Conservation (phyloP, 2,113 vertebrate genomes). For the Sapajus apella region DNA sequence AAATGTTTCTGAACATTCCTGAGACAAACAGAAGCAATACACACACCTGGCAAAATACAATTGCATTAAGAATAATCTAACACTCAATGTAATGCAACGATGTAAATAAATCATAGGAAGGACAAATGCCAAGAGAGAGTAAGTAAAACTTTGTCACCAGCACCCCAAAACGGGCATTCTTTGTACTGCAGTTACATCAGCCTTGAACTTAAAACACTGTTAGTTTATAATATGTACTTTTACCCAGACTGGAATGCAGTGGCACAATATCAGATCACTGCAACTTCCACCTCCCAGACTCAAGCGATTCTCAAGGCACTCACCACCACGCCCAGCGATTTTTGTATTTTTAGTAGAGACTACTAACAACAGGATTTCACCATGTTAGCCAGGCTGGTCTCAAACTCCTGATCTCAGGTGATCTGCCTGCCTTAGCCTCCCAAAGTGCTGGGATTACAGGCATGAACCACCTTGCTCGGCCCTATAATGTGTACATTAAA, state of each 20-base stretch:
- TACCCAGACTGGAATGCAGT: too few relatives aligned
- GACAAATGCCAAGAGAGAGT: background rate
- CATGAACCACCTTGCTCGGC: too few relatives aligned
- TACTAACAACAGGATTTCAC: too few relatives aligned
- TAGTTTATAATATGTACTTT: background rate
- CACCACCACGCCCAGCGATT: too few relatives aligned
- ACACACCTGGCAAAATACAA: background rate
- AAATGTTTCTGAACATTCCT: conserved; percentile 17
- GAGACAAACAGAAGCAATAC: background rate
- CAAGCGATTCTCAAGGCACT: too few relatives aligned
- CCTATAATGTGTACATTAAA: background rate
- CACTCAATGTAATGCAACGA: background rate
- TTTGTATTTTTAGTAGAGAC: too few relatives aligned
- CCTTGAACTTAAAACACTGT: background rate
- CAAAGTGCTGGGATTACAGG: too few relatives aligned
- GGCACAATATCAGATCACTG: too few relatives aligned
- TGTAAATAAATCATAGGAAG: background rate
- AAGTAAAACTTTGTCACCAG: conserved; percentile 49
- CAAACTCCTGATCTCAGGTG: too few relatives aligned
- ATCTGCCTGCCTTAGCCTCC: too few relatives aligned
- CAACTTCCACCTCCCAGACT: too few relatives aligned
- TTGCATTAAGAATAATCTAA: background rate
- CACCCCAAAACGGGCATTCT: conserved; percentile 41
- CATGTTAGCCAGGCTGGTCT: too few relatives aligned
- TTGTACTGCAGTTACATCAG: background rate